These are phyloP conservation scores for Eupithecia vulgata DNA, from an alignment of 2,888 invertebrate genomes.

Conservation along the genomic window DNA sequence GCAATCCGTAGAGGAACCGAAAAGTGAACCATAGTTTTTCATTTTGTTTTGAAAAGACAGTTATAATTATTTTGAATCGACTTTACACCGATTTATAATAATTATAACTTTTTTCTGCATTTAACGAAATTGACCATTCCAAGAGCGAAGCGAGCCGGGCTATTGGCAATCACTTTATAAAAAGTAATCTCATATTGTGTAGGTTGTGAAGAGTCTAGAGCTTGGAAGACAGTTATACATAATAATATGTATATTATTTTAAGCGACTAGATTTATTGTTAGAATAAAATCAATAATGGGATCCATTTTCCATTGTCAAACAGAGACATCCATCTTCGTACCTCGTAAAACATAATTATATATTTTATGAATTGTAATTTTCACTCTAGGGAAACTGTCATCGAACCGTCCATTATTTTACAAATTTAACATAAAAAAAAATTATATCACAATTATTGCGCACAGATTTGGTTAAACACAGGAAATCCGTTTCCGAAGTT, in stretches of 20 bases:
- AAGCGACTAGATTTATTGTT: slow-evolving; percentile 19
- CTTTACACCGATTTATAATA: slow-evolving; percentile 19
- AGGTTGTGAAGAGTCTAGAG: slow-evolving; percentile 64
- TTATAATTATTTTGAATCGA: background rate
- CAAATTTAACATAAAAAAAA: too few species aligned
- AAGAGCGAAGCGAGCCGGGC: slow-evolving; percentile 60
- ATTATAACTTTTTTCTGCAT: slow-evolving; percentile 48
- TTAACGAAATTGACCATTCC: slow-evolving; percentile 64
- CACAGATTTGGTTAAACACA: background rate
- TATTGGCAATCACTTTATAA: slow-evolving; percentile 62
- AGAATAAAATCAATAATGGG: background rate
- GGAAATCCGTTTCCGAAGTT: background rate
- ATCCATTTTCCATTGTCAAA: slow-evolving; percentile 28
- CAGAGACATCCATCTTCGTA: slow-evolving; percentile 60
- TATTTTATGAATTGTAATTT: slow-evolving; percentile 53
- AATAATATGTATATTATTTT: background rate
- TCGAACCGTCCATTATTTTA: slow-evolving; percentile 54
- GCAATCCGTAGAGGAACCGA: background rate
- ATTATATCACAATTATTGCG: too few species aligned
- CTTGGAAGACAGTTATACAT: slow-evolving; percentile 32
- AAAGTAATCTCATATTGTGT: slow-evolving; percentile 74
- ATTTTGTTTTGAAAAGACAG: background rate
- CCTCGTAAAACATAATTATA: slow-evolving; percentile 51
- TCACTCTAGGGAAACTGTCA: slow-evolving; percentile 41
- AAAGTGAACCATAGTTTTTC: background rate